Evolutionary conservation across 2,797 vertebrate species (phyloP).

Genomic region (Benthosema pterotum): DNA sequence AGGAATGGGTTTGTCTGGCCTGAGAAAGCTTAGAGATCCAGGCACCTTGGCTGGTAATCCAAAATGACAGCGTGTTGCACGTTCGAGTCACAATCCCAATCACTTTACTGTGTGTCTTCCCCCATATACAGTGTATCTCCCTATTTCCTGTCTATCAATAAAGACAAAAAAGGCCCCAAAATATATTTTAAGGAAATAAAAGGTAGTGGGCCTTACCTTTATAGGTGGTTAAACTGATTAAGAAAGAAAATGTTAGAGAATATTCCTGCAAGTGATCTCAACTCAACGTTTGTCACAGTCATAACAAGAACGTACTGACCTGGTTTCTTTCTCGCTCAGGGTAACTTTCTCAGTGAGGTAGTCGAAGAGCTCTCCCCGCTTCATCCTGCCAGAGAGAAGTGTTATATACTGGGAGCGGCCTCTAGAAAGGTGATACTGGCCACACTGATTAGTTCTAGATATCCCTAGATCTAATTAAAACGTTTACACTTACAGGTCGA

Average conservation of each 20-base stretch:
- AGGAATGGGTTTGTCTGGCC: too few species aligned
- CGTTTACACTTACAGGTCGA: constrained; percentile 91
- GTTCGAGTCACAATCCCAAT: too few species aligned
- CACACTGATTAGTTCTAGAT: not conserved
- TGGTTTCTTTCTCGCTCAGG: constrained; percentile 95
- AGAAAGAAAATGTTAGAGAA: not conserved
- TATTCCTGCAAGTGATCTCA: not conserved
- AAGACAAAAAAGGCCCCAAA: too few species aligned
- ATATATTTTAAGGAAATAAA: too few species aligned
- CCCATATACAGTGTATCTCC: too few species aligned
- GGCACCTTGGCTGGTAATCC: too few species aligned
- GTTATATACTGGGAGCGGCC: not conserved
- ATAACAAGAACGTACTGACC: constrained; percentile 75
- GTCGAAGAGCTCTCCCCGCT: constrained; percentile 95
- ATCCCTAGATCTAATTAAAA: too few species aligned
- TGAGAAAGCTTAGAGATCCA: too few species aligned
- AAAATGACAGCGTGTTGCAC: too few species aligned
- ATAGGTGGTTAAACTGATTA: not conserved
- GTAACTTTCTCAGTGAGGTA: constrained; percentile 98
- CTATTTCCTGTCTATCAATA: too few species aligned
- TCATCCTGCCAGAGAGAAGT: constrained; percentile 84
- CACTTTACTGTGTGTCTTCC: too few species aligned
- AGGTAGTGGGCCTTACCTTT: too few species aligned
- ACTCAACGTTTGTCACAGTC: not conserved
- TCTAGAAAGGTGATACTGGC: not conserved